Evolutionary conservation across 2,113 vertebrate genomes (phyloP).

Genomic region (Serilophus lunatus): DNA sequence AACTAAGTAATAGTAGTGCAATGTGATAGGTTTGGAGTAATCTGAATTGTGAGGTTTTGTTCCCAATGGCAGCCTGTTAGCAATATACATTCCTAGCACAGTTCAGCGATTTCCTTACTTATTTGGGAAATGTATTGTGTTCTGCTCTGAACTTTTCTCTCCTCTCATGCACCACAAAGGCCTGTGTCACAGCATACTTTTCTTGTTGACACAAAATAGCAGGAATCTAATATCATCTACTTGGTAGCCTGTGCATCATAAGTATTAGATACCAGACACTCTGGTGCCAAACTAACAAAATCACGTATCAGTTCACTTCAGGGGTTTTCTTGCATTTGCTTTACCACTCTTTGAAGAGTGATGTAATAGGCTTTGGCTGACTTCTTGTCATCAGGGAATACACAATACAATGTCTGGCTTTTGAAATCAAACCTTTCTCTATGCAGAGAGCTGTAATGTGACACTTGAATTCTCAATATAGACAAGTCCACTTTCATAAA

Average conservation of each 20-base stretch:
- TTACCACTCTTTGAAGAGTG: slow-evolving; percentile 33
- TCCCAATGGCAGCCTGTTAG: neutral
- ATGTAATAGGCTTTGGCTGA: slow-evolving; percentile 21
- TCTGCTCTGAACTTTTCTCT: neutral
- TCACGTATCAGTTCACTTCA: slow-evolving; percentile 50
- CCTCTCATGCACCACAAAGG: slow-evolving; percentile 32
- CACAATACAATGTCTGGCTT: slow-evolving; percentile 12
- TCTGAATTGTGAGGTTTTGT: neutral
- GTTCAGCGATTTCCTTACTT: neutral
- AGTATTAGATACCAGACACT: slow-evolving; percentile 52
- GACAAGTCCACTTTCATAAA: neutral
- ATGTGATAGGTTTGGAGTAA: neutral
- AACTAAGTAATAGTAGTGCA: neutral
- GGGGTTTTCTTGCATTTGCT: slow-evolving; percentile 33
- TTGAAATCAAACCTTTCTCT: slow-evolving; percentile 26
- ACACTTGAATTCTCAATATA: slow-evolving; percentile 25
- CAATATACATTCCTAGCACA: neutral
- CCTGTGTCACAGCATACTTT: slow-evolving; percentile 30
- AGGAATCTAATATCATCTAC: slow-evolving; percentile 5
- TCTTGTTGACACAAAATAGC: slow-evolving; percentile 38
- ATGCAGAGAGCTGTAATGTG: neutral
- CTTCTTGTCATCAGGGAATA: slow-evolving; percentile 44
- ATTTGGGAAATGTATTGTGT: neutral
- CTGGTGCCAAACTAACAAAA: slow-evolving; percentile 64
- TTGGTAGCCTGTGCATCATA: neutral